Evolutionary conservation across 2,888 invertebrate genomes (phyloP), one percentile per base, ranked within the genome.

Genomic region (Plebejus argus): DNA sequence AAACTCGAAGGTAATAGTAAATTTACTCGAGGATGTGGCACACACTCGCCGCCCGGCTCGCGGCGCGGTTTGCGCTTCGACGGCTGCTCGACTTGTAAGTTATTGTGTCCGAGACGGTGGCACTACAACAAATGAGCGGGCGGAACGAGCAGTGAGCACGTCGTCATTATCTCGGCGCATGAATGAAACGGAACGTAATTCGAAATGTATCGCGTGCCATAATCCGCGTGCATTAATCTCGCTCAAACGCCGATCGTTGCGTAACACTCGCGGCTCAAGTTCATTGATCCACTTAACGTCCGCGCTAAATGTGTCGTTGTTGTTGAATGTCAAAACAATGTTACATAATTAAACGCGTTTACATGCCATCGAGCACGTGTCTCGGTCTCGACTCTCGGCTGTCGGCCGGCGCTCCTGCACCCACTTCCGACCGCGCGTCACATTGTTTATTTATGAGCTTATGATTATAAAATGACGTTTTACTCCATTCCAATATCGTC

Each of bases 191-290:
- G 90, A 92, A 92, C 91, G 92, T 91, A 93, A 93, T 93, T 93
- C 90, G 93, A 90, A 93, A 91, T 90, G 90, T 93, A 93, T 93
- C 92, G 93, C 93, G 93, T 94, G 94, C 93, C 91, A 92, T 93
- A 94, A 93, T 92, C 93, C 92, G 90, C 89, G 88, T 88, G 88
- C 93, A 93, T 93, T 93, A 93, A 94, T 94, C 94, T 93, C 93
- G 89, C 91, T 93, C 92, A 92, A 93, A 92, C 89, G 88, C 90
- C 91, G 91, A 92, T 91, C 87, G 87, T 93, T 93, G 90, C 91
- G 92, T 92, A 91, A 93, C 87, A 85, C 82, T 83, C 88, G 79
- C 91, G 88, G 87, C 92, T 91, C 93, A 93, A 93, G 94, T 93
- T 94, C 94, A 93, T 92, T 93, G 94, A 93, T 93, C 93, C 92